Conservation (phyloP, 2,888 invertebrate genomes). For the Baronia brevicornis region DNA sequence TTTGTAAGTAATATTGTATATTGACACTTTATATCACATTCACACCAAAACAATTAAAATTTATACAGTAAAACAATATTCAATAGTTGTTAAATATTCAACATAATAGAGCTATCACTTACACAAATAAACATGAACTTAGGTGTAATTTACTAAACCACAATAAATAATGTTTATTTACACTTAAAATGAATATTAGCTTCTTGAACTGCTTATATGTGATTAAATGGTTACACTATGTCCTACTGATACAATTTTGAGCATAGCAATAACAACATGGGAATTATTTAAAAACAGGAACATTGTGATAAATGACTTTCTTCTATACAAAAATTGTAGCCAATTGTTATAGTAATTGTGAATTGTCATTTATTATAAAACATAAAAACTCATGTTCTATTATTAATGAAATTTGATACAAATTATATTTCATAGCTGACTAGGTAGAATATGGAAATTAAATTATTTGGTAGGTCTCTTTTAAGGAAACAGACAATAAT, state of each 20-base stretch:
- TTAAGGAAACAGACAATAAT: slow-evolving; percentile 32
- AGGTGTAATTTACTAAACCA: slow-evolving; percentile 37
- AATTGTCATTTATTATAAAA: slow-evolving; percentile 25
- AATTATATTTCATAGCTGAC: slow-evolving; percentile 49
- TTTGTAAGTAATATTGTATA: slow-evolving; percentile 66
- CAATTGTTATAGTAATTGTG: slow-evolving; percentile 24
- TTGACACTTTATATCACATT: slow-evolving; percentile 69
- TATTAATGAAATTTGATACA: slow-evolving; percentile 20
- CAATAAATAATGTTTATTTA: slow-evolving; percentile 49
- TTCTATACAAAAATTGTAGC: too few relatives aligned
- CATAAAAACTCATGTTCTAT: slow-evolving; percentile 18
- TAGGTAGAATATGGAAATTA: slow-evolving; percentile 39
- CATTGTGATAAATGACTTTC: too few relatives aligned
- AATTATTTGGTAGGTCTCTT: slow-evolving; percentile 28
- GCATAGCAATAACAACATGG: slow-evolving; percentile 8
- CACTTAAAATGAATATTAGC: slow-evolving; percentile 22
- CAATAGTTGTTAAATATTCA: slow-evolving; percentile 59
- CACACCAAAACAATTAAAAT: slow-evolving; percentile 72
- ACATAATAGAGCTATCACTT: slow-evolving; percentile 64
- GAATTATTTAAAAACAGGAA: slow-evolving; percentile 18
- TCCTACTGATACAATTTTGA: slow-evolving; percentile 17
- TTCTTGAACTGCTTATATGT: slow-evolving; percentile 7
- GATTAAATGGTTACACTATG: not conserved
- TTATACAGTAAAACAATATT: slow-evolving; percentile 66
- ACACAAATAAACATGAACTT: slow-evolving; percentile 52